These are phyloP conservation scores for Hyla sarda DNA, from an alignment of 2,113 vertebrate genomes.

Conservation along the genomic window DNA sequence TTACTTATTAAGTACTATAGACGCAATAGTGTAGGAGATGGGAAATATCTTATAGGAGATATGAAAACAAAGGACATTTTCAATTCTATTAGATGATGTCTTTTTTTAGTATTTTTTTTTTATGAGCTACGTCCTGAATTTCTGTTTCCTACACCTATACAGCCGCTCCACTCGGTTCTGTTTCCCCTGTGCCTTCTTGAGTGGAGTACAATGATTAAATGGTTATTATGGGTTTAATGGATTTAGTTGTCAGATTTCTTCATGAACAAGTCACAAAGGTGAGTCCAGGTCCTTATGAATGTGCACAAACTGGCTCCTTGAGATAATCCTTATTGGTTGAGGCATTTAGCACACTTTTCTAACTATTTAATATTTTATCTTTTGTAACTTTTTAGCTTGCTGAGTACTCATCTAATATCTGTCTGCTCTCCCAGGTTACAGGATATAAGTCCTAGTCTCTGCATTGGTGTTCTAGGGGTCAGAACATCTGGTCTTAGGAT, in stretches of 20 bases:
- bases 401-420: background rate
- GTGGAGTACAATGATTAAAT: background rate
- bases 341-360: background rate
- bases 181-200: background rate
- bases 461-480: background rate
- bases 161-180: background rate
- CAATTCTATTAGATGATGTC: background rate
- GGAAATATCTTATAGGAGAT: too few relatives aligned
- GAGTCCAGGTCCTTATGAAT: background rate
- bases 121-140: background rate
- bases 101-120: background rate
- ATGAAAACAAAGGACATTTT: background rate
- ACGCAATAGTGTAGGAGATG: too few relatives aligned
- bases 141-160: background rate
- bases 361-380: background rate
- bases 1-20: too few relatives aligned
- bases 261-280: background rate
- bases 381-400: background rate
- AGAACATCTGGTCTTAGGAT: constrained; percentile 33
- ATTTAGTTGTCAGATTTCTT: background rate
- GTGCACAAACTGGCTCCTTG: background rate
- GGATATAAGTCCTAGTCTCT: background rate
- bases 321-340: background rate
- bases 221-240: background rate
- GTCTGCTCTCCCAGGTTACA: background rate